Base-by-base conservation (phyloP, 1,140 invertebrate genomes). In the Drosophila repletoides region DNA sequence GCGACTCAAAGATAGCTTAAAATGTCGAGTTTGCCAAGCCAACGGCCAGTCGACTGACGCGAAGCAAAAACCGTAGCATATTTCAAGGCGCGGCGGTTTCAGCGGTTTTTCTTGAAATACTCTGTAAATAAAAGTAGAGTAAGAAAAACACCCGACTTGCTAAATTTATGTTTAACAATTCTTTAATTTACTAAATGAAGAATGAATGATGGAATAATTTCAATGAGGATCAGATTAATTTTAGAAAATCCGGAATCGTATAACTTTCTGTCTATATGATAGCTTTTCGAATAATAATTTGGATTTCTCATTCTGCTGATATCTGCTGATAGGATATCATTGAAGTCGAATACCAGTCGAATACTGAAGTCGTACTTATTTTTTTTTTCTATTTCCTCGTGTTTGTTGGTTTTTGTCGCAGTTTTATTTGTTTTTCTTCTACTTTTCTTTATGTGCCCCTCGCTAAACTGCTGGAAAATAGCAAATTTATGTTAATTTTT, bases 401-500 rank as follows among this genome's bases (percentile, higher is more conserved):
- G 12, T 43, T 28, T 33, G 17, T 52, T 24, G 17, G 7, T 15
- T 34, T 38, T 31, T 55, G 31, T 59, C 22, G 43, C 36, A 26
- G 26, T 66, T 65, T 60, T 72, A 64, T 72, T 76, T 81, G 58
- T 38, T 83, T 81, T 43, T 46, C 15, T 49, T 59, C 49, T 53
- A 36, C n/a, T 33, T 15, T 22, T 9, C 17, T 56, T 52, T 34
- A 56, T 79, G 14, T 55, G 52, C 31, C 33, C 28, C 70, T 59
- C 52, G 56, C 74, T 74, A 80, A 71, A 72, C 76, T 70, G 59
- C 33, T 71, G 61, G 66, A 70, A 71, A 74, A 83, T 71, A 53
- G 72, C 76, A 74, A 84, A 84, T 84, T 83, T 83, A 83, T 83
- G 77, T 74, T 79, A 83, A 83, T 83, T 83, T 84, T 43, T 52